phyloP scores from a whole-genome alignment of 2,113 vertebrate genomes.

The Amphiprion ocellaris region DNA sequence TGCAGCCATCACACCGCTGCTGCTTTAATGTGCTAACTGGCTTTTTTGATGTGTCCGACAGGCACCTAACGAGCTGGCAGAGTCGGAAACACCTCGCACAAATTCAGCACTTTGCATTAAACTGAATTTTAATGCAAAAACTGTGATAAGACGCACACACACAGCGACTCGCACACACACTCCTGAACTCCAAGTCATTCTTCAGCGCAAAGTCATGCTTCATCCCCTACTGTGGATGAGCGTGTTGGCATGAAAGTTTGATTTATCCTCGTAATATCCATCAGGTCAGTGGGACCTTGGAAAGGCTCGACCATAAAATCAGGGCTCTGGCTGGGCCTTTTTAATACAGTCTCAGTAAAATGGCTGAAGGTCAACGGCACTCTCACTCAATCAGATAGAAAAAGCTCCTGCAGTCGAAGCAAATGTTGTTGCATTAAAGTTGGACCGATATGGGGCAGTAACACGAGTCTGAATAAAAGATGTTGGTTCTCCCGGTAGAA shows the following conservation, averaged over 20 bases:
- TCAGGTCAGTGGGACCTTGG: conserved; percentile 79
- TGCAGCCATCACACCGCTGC: conserved; percentile 2
- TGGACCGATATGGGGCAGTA: conserved; percentile 38
- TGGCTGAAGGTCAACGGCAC: conserved; percentile 77
- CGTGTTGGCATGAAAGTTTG: conserved; percentile 76
- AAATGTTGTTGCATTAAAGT: conserved; percentile 63
- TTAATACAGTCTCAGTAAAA: conserved; percentile 82
- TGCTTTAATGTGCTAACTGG: conserved; percentile 18
- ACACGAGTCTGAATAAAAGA: conserved; percentile 54
- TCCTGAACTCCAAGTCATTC: conserved; percentile 24
- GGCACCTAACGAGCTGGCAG: conserved; percentile 2
- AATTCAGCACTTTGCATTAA: neutral
- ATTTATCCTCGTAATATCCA: conserved; percentile 83
- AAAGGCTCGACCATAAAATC: conserved; percentile 75
- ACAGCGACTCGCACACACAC: conserved; percentile 6
- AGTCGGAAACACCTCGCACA: too few species aligned
- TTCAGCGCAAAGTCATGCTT: conserved; percentile 61
- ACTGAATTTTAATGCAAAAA: conserved; percentile 14
- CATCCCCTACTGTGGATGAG: conserved; percentile 55
- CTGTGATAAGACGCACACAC: neutral
- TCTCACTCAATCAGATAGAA: conserved; percentile 77
- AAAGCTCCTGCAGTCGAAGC: conserved; percentile 60
- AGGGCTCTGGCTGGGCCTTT: conserved; percentile 72
- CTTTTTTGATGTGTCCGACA: conserved; percentile 3
- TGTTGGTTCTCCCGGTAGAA: conserved; percentile 35